Base-by-base conservation (phyloP, 2,797 vertebrate genomes). In the Phalloptychus januarius region DNA sequence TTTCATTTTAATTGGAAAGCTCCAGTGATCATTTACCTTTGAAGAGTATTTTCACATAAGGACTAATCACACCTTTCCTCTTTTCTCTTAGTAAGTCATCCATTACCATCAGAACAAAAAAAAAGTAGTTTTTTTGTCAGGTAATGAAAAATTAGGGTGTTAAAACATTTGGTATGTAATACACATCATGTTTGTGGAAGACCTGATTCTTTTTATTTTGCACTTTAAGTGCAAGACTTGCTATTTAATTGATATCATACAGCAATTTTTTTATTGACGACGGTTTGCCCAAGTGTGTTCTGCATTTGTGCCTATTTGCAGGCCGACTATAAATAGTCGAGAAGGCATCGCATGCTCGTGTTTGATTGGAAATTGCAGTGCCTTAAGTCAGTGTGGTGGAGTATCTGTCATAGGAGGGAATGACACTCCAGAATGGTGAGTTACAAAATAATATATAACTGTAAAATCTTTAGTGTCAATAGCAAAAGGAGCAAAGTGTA, bases 321-420 rank as follows among this genome's bases (percentile, higher is more conserved):
- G 95, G 88, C 91, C 69, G 69, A 89, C 96, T 96, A 96, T 94
- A 94, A 96, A 96, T 96, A 96, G 95, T 86, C 54, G 80, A 61
- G 83, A 86, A 87, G 86, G 90, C 83, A 90, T 95, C 91, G 86
- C 94, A 93, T 94, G 95, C 94, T 95, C 93, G 86, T 92, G 94
- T 94, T 93, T 96, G 96, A 96, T 95, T 95, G 95, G 94, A 94
- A 96, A 95, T 94, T 85, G 86, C 92, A 92, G 91, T 76, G 92
- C 89, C 93, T 93, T 83, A 77, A 92, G 91, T 84, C 91, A 91
- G 91, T 85, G 91, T 90, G 82, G 86, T 71, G 79, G 91, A 81
- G 86, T 89, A 81, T 93, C 92, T 86, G 87, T 89, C 80, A 87
- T 87, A 90, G 89, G 87, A 92, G 83, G 91, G 88, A 90, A 85